Base-by-base conservation (phyloP, 2,797 vertebrate species). In the Siniperca obscura region DNA sequence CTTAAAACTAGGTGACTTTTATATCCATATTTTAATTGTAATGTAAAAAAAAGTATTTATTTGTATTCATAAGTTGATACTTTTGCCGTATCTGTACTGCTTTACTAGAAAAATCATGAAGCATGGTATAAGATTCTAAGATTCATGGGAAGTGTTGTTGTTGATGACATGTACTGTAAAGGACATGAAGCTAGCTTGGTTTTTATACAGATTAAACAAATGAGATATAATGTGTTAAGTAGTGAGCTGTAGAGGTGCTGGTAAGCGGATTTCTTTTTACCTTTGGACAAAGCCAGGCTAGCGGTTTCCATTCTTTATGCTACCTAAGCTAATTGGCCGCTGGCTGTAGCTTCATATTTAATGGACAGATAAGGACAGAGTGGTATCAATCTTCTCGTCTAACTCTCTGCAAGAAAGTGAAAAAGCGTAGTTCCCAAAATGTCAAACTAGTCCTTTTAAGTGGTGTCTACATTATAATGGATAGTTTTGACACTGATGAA, bases 21-120 rank as follows among this genome's bases (percentile, higher is more conserved):
- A 5, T 61, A 36, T 48, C 14, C 17, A 19, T 36, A 27, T 74
- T 75, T 65, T 44, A 44, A 67, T 67, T 61, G 1, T 69, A 42
- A 46, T 73, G 7, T 76, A 21, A 70, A 56, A 74, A 56, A 56
- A 60, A 19, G 6, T 2, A n/a, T 64, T 12, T 48, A 62, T 69
- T 80, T 60, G 21, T 56, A 78, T 86, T 70, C 52, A 64, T 61
- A 46, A 34, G 50, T 11, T 36, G 9, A 68, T 52, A 22, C 3
- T 30, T 87, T 66, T 42, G 17, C 50, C 46, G 21, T 72, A 48
- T 59, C n/a, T 70, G 25, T 57, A 22, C n/a, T 55, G 10, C 14
- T 70, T 72, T 8, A 34, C 13, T 27, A 34, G 25, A 75, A 34
- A 46, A 62, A 40, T 53, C 14, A 36, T 17, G 13, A 59, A 25